Percentiles rank a stretch among this genome's conserved stretches.
Conservation (phyloP, 2,888 invertebrate species). For the Anthophora plumipes region DNA sequence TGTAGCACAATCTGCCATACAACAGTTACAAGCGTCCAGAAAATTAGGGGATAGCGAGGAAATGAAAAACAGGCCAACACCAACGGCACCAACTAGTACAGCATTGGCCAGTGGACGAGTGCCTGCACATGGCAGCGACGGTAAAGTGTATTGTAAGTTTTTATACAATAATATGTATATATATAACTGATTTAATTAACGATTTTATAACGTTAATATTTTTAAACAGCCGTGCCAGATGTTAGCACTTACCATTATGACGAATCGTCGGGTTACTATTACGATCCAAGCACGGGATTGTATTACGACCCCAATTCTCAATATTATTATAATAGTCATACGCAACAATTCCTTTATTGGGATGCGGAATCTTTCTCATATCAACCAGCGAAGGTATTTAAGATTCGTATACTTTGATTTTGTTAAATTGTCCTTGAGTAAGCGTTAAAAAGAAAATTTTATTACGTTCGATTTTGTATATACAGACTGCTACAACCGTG, state of each 20-base stretch:
- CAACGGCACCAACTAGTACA: slow-evolving; percentile 83
- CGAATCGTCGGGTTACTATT: slow-evolving; percentile 97
- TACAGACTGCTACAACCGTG: slow-evolving; percentile 60
- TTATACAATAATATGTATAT: neutral
- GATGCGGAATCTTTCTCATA: slow-evolving; percentile 88
- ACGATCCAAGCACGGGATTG: slow-evolving; percentile 95
- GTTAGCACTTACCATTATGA: slow-evolving; percentile 97
- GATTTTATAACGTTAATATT: slow-evolving; percentile 6
- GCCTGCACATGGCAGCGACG: slow-evolving; percentile 86
- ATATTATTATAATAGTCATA: slow-evolving; percentile 97
- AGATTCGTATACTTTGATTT: neutral
- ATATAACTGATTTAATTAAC: neutral
- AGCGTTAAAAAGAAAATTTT: neutral
- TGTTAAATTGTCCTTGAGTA: neutral
- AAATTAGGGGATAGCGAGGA: slow-evolving; percentile 82
- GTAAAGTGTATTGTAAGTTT: slow-evolving; percentile 88
- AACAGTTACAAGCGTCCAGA: slow-evolving; percentile 86
- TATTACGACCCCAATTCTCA: slow-evolving; percentile 98
- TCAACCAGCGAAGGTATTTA: slow-evolving; percentile 79
- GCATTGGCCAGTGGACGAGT: slow-evolving; percentile 82
- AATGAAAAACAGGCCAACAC: slow-evolving; percentile 81
- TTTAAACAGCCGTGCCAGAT: slow-evolving; percentile 90
- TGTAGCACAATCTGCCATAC: slow-evolving; percentile 94
- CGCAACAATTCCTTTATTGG: slow-evolving; percentile 97
- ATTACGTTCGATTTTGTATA: neutral